These are phyloP conservation scores for Saguinus midas DNA, from an alignment of 2,113 vertebrate species.

Conservation along the genomic window DNA sequence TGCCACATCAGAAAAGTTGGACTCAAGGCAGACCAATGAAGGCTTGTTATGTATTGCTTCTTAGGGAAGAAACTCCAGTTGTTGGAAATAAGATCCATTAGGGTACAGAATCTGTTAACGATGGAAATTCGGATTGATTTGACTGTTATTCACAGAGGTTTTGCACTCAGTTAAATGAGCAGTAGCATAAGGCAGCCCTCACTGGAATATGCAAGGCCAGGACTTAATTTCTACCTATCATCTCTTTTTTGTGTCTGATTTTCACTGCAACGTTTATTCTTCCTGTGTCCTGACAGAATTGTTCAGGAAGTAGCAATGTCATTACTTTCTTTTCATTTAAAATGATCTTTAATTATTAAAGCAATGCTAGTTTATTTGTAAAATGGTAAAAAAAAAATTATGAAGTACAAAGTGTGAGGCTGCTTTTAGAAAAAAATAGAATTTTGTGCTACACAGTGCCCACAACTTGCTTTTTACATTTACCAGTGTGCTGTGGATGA, in stretches of 20 bases:
- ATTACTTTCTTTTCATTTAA: not conserved
- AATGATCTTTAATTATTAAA: constrained; percentile 10
- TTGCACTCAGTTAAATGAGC: not conserved
- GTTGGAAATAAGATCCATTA: not conserved
- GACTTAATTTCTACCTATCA: not conserved
- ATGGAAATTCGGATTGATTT: not conserved
- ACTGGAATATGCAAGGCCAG: too few relatives aligned
- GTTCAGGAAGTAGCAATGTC: not conserved
- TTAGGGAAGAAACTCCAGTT: not conserved
- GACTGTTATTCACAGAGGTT: not conserved
- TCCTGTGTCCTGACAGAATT: not conserved
- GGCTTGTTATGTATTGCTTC: not conserved
- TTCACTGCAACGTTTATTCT: not conserved
- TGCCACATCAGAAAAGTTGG: not conserved
- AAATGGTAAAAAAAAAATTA: not conserved
- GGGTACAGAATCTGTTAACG: not conserved
- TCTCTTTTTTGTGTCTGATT: not conserved
- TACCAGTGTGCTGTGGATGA: not conserved
- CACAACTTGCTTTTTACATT: not conserved
- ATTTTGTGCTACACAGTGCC: not conserved
- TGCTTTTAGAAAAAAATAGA: not conserved
- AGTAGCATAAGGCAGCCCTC: not conserved
- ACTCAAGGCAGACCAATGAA: not conserved
- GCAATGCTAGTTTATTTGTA: not conserved
- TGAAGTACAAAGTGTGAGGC: not conserved